Evolutionary conservation across 2,113 vertebrate species (phyloP).

Genomic region (Arvicanthis niloticus): DNA sequence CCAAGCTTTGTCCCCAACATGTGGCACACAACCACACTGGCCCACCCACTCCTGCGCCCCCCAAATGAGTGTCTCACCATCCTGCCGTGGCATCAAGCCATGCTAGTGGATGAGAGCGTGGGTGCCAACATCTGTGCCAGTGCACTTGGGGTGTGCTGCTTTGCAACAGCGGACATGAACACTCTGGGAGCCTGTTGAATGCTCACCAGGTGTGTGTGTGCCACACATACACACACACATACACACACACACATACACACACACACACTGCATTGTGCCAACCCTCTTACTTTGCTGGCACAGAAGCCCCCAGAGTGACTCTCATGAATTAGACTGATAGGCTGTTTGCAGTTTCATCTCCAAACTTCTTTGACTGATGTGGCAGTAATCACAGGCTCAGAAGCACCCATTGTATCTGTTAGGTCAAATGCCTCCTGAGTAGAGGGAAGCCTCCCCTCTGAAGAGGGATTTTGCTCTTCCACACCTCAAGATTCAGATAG

Average conservation of each 20-base stretch:
- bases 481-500: background rate
- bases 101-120: background rate
- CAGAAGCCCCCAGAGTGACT: constrained; percentile 36
- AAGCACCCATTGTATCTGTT: background rate
- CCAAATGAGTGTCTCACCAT: constrained; percentile 2
- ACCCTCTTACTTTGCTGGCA: background rate
- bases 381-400: constrained; percentile 44
- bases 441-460: background rate
- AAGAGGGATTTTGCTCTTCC: background rate
- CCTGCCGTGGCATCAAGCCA: background rate
- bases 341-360: constrained; percentile 35
- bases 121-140: background rate
- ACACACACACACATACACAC: background rate
- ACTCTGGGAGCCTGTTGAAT: background rate
- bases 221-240: too few species aligned
- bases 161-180: background rate
- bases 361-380: constrained; percentile 20
- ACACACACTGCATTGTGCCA: background rate
- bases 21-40: background rate
- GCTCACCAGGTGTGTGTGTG: background rate
- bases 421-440: background rate
- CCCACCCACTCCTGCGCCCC: constrained; percentile 41
- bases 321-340: constrained; percentile 36
- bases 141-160: background rate
- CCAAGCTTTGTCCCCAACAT: constrained; percentile 1